Evolutionary conservation across 2,888 invertebrate genomes (phyloP), one percentile per base, ranked within the genome.

Genomic region (Fragum whitleyi): DNA sequence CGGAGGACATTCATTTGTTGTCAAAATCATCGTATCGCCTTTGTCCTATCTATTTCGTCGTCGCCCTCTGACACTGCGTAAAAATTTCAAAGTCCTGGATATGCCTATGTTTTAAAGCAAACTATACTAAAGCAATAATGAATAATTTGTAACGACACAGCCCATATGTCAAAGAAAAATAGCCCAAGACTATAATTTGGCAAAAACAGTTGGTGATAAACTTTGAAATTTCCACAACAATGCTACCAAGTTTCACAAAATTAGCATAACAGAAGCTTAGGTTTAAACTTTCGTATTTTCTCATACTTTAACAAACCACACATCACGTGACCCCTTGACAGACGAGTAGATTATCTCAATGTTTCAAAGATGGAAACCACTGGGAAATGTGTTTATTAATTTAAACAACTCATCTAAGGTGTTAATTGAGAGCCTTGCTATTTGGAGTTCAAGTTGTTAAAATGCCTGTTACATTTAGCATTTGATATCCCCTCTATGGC

Each of bases 321-420:
- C 42, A 42, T 62, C 65, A 74, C 53, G 55, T 53, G 42, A 51
- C 51, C 55, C 39, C 32, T 28, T 74, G 74, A 74, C 74, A 74
- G 74, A 53, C 51, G 74, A 74, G 65, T 67, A 65, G 74, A 65
- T 74, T 74, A 74, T 74, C 53, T 65, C 65, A 65, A 53, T 51
- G 74, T 65, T 55, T 74, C 74, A 74, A 74, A 74, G 74, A 51
- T 74, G 47, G 74, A 65, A 65, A 65, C 74, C 74, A 74, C 65
- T 55, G 62, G 32, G 51, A 61, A 65, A 26, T 65, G 61, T 65
- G 74, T 74, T 74, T 74, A 74, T 74, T 74, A 74, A 74, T 74
- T 74, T 65, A 67, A 74, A 65, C 65, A 53, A 65, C 55, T 74
- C 74, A 55, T 74, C 65, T 70, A 23, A 53, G 74, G 74, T 65